Evolutionary conservation across 2,888 invertebrate species (phyloP).

Genomic region (Perizoma affinitatum): DNA sequence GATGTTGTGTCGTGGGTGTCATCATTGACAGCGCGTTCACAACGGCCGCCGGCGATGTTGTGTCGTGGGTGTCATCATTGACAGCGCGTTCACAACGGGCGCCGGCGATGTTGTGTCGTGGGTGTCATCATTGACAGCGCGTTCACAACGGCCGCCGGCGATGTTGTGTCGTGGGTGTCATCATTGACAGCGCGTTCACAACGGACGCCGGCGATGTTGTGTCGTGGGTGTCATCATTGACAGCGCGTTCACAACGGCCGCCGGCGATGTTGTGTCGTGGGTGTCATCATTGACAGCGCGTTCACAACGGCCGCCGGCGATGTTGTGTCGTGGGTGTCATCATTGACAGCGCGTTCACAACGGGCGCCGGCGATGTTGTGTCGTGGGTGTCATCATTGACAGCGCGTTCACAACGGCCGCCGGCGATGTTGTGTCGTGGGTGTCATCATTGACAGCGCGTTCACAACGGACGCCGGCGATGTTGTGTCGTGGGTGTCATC

Average conservation of each 20-base stretch:
- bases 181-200: constrained; percentile 9
- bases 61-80: no score
- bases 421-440: no score
- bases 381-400: no score
- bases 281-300: constrained; percentile 12
- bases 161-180: no score
- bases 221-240: no score
- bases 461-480: neutral
- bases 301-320: neutral
- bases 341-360: constrained; percentile 8
- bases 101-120: no score
- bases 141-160: neutral
- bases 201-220: neutral
- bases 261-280: no score
- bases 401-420: neutral
- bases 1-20: constrained; percentile 9
- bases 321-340: no score
- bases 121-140: constrained; percentile 14
- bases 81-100: constrained; percentile 2
- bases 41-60: neutral
- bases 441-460: constrained; percentile 12
- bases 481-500: no score
- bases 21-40: constrained; percentile 6
- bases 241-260: neutral
- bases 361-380: neutral